A percentile compares a stretch with the other conserved stretches of the same genome.
Conservation (phyloP, 2,113 vertebrate genomes). For the Ciconia boyciana region DNA sequence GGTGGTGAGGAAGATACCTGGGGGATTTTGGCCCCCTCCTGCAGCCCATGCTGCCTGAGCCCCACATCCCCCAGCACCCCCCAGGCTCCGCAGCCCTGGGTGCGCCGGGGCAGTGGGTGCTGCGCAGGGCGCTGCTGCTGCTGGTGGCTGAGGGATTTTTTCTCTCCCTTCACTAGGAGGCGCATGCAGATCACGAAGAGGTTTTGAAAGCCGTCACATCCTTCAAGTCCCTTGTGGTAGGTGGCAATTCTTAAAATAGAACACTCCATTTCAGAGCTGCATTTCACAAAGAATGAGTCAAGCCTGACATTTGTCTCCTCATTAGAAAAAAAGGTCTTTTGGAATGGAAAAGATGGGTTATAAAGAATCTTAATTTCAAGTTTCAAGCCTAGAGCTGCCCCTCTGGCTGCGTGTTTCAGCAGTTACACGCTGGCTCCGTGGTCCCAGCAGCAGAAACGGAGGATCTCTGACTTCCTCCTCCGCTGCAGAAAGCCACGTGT, state of each 20-base stretch:
- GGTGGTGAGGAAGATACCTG: neutral
- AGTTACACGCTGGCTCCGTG: neutral
- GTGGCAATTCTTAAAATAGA: slow-evolving; percentile 69
- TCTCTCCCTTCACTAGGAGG: slow-evolving; percentile 81
- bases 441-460: neutral
- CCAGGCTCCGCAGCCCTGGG: neutral
- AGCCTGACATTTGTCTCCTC: slow-evolving; percentile 50
- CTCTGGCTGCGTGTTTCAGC: neutral
- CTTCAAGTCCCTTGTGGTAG: slow-evolving; percentile 94
- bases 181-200: slow-evolving; percentile 92
- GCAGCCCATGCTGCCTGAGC: neutral
- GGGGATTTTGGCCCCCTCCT: neutral
- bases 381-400: neutral
- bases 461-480: slow-evolving; percentile 3
- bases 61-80: neutral
- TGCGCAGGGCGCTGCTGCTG: neutral
- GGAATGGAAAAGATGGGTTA: slow-evolving; percentile 62
- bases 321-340: slow-evolving; percentile 36
- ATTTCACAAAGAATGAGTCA: slow-evolving; percentile 50
- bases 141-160: neutral
- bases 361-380: neutral
- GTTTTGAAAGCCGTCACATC: slow-evolving; percentile 84
- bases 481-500: slow-evolving; percentile 29
- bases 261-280: slow-evolving; percentile 31
- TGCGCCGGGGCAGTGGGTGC: neutral